phyloP scores from a whole-genome alignment of 2,797 vertebrate species.

The Acanthiza pusilla region DNA sequence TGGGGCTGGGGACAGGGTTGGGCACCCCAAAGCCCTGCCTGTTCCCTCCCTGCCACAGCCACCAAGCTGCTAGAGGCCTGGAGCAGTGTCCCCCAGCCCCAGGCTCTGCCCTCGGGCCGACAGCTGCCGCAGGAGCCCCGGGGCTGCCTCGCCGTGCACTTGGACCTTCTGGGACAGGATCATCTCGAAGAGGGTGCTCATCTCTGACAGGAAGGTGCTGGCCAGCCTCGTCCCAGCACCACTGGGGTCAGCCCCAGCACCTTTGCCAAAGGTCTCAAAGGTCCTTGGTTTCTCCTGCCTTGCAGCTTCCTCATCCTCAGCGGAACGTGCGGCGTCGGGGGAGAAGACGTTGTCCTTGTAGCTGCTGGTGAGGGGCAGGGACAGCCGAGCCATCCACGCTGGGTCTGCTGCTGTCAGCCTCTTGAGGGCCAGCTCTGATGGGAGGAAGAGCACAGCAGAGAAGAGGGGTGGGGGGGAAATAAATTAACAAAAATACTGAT shows the following conservation, averaged over 20 bases:
- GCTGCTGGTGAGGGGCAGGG: constrained; percentile 81
- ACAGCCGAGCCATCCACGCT: constrained; percentile 87
- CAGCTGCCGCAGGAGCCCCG: constrained; percentile 85
- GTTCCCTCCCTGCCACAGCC: background rate
- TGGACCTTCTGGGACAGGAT: constrained; percentile 86
- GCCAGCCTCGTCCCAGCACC: constrained; percentile 72
- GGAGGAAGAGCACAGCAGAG: background rate
- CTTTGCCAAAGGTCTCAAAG: constrained; percentile 94
- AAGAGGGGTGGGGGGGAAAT: fast-evolving
- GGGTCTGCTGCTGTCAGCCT: constrained; percentile 77
- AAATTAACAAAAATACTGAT: background rate
- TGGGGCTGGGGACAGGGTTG: background rate
- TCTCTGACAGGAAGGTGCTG: constrained; percentile 88
- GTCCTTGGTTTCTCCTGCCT: constrained; percentile 75
- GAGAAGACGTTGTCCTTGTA: constrained; percentile 92
- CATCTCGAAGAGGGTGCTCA: constrained; percentile 92
- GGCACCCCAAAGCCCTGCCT: background rate
- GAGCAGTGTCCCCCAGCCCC: constrained; percentile 67
- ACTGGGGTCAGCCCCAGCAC: background rate
- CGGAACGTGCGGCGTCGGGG: constrained; percentile 65
- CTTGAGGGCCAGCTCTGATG: constrained; percentile 71
- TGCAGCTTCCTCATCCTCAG: constrained; percentile 54
- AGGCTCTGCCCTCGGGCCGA: constrained; percentile 82
- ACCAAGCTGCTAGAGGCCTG: background rate
- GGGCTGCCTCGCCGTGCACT: constrained; percentile 73